Evolutionary conservation across 2,113 vertebrate species (phyloP), one percentile per base, ranked within the genome.

Genomic region (Casuarius casuarius): DNA sequence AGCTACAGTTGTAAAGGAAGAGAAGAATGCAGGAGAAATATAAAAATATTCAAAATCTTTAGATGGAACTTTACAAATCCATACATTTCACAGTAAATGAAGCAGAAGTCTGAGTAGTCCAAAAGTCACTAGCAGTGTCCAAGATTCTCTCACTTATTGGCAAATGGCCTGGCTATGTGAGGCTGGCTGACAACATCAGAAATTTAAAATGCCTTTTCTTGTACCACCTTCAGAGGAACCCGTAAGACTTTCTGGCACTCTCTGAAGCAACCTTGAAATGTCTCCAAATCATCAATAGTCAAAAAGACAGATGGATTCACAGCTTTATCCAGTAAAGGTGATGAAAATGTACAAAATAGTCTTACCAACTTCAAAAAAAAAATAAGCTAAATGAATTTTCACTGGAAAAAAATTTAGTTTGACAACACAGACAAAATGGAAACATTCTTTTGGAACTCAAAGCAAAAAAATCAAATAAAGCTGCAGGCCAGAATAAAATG

Each of bases 201-300:
- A 91, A 94, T 40, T 79, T 91, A 80, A 94, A 95, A 89, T 84
- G 6, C 46, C 74, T 90, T 83, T 80, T 66, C 77, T 83, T 91
- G 93, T 95, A 94, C 82, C 95, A 96, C 82, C 95, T 95, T 95
- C 92, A 96, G 87, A 96, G 75, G 40, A 96, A 79, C 26, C 29
- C 35, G 25, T 77, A 67, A 85, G 52, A 91, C 19, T 49, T 95
- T 84, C 59, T 96, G 84, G 90, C 75, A 96, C 35, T 72, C 65
- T 75, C 87, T 76, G 58, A 87, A 85, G 67, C 7, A 87, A 84
- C 25, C 7, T 44, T 95, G 90, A 67, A 90, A 93, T 46, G 13
- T 26, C 33, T 87, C 42, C 70, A 89, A 51, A 79, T 31, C 33
- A 76, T 62, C 75, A 87, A 17, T 7, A 83, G 26, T 67, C 35